Evolutionary conservation across 2,797 vertebrate genomes (phyloP).

Genomic region (Pipistrellus pygmaeus): DNA sequence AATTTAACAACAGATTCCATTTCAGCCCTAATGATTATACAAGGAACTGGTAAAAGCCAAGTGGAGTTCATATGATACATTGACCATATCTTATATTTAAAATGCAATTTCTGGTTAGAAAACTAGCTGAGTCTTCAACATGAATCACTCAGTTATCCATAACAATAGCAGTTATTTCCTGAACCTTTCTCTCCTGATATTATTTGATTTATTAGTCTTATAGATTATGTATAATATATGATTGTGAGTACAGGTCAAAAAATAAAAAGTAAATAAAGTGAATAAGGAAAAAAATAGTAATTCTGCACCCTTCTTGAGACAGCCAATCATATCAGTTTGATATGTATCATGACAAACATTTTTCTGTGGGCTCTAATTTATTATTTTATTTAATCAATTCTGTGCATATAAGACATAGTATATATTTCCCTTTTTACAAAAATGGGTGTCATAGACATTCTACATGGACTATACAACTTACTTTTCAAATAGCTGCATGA

Average conservation of each 20-base stretch:
- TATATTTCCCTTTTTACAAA: neutral
- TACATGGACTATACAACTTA: neutral
- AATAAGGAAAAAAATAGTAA: neutral
- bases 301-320: neutral
- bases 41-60: slow-evolving; percentile 35
- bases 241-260: neutral
- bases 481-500: neutral
- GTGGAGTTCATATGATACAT: neutral
- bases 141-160: neutral
- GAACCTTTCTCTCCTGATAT: neutral
- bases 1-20: slow-evolving; percentile 45
- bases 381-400: neutral
- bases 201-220: neutral
- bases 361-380: neutral
- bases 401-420: neutral
- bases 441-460: neutral
- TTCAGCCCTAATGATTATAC: neutral
- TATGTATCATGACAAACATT: neutral
- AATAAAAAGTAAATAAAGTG: neutral
- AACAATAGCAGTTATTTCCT: neutral
- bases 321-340: neutral
- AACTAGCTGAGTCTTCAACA: neutral
- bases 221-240: neutral
- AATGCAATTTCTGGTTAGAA: slow-evolving; percentile 40
- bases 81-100: neutral